Evolutionary conservation across 2,113 vertebrate species (phyloP).

Genomic region (Scomber scombrus): DNA sequence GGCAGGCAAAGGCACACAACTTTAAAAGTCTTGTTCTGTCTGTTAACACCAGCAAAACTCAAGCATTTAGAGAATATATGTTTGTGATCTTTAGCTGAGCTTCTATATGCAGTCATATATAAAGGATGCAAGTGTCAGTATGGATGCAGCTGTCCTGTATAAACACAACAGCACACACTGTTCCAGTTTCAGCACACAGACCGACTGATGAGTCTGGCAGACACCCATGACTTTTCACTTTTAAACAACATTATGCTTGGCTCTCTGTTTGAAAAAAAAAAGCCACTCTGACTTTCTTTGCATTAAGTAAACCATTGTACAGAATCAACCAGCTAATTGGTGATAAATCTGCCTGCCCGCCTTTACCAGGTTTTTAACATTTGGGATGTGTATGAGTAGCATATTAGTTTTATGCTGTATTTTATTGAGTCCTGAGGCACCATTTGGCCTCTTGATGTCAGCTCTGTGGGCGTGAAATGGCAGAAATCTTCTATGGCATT

Average conservation of each 20-base stretch:
- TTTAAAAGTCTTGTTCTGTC: too few species aligned
- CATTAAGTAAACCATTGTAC: background rate
- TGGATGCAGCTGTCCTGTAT: constrained; percentile 37
- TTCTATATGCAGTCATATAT: background rate
- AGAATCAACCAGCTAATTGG: background rate
- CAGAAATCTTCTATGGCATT: background rate
- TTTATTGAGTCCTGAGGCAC: background rate
- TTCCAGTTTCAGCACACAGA: constrained; percentile 18
- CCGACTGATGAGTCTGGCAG: constrained; percentile 31
- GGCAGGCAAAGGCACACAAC: too few species aligned
- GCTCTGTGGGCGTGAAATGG: background rate
- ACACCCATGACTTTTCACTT: constrained; percentile 14
- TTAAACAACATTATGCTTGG: constrained; percentile 15
- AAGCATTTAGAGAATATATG: background rate
- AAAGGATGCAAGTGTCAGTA: background rate
- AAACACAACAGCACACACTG: constrained; percentile 41
- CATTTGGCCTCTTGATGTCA: background rate
- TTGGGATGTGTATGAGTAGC: background rate
- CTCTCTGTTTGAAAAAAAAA: background rate
- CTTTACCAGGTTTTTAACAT: background rate
- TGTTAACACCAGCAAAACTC: background rate
- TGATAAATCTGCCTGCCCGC: constrained; percentile 11
- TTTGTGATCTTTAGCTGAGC: background rate
- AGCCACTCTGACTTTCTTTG: background rate
- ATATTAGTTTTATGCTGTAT: background rate